These are phyloP conservation scores for Dicrurus megarhynchus DNA, from an alignment of 2,113 vertebrate genomes.

Conservation along the genomic window DNA sequence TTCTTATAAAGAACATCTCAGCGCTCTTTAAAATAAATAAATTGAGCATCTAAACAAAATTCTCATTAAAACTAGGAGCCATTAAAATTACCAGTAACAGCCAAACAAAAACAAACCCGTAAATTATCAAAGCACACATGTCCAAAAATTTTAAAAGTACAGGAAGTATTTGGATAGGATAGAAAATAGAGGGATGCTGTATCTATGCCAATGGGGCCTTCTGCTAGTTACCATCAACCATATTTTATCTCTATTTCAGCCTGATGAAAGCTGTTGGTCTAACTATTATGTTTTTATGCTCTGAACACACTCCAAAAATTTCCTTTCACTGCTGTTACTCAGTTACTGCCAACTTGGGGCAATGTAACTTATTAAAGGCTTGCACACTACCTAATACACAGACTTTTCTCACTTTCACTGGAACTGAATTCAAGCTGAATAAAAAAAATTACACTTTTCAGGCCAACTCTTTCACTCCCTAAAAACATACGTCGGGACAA, in stretches of 20 bases:
- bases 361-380: neutral
- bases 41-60: neutral
- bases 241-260: neutral
- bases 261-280: slow-evolving; percentile 34
- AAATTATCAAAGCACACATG: neutral
- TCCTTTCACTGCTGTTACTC: neutral
- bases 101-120: neutral
- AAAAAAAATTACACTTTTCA: neutral
- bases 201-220: neutral
- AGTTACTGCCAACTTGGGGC: neutral
- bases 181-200: neutral
- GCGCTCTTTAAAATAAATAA: neutral
- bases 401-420: neutral
- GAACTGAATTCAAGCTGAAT: neutral
- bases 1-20: neutral
- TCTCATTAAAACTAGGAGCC: neutral
- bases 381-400: neutral
- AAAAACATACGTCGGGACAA: neutral
- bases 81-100: neutral
- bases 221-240: neutral
- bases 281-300: neutral
- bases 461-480: neutral
- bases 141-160: neutral
- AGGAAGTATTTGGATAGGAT: neutral
- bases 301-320: slow-evolving; percentile 15